phyloP scores from a whole-genome alignment of 2,797 vertebrate species.

The Clangula hyemalis region DNA sequence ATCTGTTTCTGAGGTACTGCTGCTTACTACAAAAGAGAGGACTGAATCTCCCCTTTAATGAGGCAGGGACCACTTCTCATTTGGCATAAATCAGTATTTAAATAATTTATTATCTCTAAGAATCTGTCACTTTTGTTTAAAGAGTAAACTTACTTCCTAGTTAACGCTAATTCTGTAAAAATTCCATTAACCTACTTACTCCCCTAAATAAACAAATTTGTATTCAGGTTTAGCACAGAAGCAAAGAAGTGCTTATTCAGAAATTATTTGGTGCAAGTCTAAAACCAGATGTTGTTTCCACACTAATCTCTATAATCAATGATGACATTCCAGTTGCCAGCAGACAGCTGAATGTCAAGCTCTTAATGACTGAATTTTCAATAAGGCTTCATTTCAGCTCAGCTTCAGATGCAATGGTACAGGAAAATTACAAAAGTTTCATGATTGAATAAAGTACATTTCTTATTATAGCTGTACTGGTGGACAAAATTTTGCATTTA shows the following conservation, averaged over 20 bases:
- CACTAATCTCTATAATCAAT: constrained; percentile 3
- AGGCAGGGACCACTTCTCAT: background rate
- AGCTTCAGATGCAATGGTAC: background rate
- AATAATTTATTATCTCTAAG: constrained; percentile 5
- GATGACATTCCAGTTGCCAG: background rate
- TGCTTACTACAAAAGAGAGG: background rate
- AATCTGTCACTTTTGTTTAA: background rate
- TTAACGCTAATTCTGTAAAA: background rate
- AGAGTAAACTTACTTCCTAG: background rate
- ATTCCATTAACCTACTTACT: background rate
- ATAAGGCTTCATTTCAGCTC: background rate
- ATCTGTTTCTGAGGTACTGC: background rate
- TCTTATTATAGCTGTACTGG: background rate
- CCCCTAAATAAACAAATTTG: background rate
- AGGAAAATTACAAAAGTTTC: background rate
- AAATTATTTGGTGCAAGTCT: background rate
- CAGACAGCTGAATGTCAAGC: background rate
- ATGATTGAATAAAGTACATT: background rate
- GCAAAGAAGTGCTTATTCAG: background rate
- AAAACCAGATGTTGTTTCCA: background rate
- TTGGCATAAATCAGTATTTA: background rate
- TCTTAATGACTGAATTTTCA: constrained; percentile 1
- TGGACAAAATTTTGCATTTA: background rate
- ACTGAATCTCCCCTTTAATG: background rate
- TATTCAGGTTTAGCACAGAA: background rate